Percentiles rank a stretch among this genome's conserved stretches.
These are phyloP conservation scores for Conchocele bisecta DNA, from an alignment of 2,888 invertebrate genomes.

Conservation along the genomic window DNA sequence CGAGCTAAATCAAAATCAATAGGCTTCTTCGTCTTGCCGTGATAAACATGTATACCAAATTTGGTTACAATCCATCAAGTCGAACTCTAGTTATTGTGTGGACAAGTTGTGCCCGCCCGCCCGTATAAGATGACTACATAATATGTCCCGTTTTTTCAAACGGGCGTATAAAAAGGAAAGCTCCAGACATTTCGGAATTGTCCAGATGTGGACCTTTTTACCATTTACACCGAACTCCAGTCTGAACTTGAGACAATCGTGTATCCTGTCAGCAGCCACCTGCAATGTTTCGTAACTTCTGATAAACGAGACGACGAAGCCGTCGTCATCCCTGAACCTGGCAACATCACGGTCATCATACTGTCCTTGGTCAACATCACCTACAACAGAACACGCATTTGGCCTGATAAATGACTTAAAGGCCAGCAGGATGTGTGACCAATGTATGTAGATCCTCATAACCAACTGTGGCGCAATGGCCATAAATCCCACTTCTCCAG, in stretches of 20 bases:
- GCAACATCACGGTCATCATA: constrained; percentile 81
- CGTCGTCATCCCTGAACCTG: constrained; percentile 73
- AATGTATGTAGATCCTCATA: too few species aligned
- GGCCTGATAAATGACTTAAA: background rate
- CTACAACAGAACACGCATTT: constrained; percentile 54
- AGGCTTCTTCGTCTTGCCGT: too few species aligned
- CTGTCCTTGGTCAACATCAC: constrained; percentile 69
- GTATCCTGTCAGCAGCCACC: constrained; percentile 89
- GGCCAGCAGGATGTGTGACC: background rate
- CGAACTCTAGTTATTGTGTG: too few species aligned
- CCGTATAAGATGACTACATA: too few species aligned
- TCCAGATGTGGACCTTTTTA: constrained; percentile 43
- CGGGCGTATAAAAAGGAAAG: too few species aligned
- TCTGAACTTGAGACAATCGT: constrained; percentile 92
- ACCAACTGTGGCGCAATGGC: too few species aligned
- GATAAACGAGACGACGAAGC: constrained; percentile 86
- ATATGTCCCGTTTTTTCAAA: too few species aligned
- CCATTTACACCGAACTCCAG: constrained; percentile 87
- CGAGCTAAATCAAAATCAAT: too few species aligned
- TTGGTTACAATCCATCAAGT: too few species aligned
- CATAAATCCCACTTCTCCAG: background rate
- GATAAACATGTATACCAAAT: too few species aligned
- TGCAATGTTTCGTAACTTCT: constrained; percentile 88
- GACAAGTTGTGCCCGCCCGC: too few species aligned
- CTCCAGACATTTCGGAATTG: too few species aligned